Base-by-base conservation (phyloP, 1,140 invertebrate genomes). In the Leptinotarsa lineolata region DNA sequence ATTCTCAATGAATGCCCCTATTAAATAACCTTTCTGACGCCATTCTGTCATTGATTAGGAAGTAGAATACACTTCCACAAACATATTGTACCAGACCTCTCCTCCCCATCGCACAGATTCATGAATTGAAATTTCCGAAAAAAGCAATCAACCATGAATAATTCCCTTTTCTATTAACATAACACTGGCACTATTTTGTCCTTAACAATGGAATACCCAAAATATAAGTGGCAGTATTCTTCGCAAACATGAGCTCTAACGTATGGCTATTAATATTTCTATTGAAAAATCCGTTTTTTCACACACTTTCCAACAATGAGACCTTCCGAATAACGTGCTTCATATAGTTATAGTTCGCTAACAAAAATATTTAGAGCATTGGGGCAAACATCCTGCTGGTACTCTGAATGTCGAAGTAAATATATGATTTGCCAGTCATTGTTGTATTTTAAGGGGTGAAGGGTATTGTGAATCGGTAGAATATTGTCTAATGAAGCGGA, bases 231-330 rank as follows among this genome's bases (percentile, higher is more conserved):
- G 76, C 73, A 61, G 68, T 72, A 77, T 74, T 77, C 72, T 74
- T 59, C 71, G 72, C 74, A 72, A 73, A 72, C 71, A 76, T 72
- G 67, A 68, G 45, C n/a, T 68, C 45, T 2, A 68, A 68, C 68
- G 68, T 70, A 70, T 70, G 66, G 63, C 72, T 75, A 79, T 79
- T 74, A 76, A 76, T 75, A 75, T 75, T 77, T 74, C 73, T 76
- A 79, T 77, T 72, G 76, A 76, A 79, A 70, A 75, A 73, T 67
- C 73, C 73, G 72, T 76, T 79, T 77, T 78, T 79, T 79, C 78
- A 79, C 78, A 79, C 78, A 79, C 74, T 79, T 74, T 74, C 46
- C 67, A 71, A 79, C 72, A 77, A 74, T 73, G 68, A 54, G 65
- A 69, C 71, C 72, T 77, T 78, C 73, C 76, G 78, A 77, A 77